phyloP scores from a whole-genome alignment of 2,888 invertebrate species.

The Ctenicera cuprea region DNA sequence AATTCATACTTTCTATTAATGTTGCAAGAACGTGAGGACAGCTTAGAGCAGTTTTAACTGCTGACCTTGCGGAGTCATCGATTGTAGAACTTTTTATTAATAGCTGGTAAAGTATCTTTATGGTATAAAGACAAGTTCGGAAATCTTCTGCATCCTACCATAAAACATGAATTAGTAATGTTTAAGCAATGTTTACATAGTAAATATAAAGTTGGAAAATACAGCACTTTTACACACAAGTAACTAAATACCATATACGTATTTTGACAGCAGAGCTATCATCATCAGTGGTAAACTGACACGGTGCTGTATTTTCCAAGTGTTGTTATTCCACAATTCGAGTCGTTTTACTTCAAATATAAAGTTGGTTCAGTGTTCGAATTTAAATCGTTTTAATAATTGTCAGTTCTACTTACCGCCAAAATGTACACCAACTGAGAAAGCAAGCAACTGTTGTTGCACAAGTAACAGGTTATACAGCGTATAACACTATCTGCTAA shows the following conservation, averaged over 20 bases:
- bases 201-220: not conserved
- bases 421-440: not conserved
- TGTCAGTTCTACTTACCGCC: no score
- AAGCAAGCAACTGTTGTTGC: not conserved
- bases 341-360: no score
- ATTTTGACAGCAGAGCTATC: no score
- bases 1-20: not conserved
- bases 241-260: no score
- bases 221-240: no score
- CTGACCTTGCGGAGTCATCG: not conserved
- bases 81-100: not conserved
- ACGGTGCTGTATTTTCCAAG: no score
- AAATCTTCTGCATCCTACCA: not conserved
- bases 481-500: no score
- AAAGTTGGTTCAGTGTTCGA: no score
- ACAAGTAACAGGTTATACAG: not conserved
- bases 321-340: no score
- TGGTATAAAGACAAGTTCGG: not conserved
- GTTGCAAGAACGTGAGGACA: not conserved
- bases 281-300: no score
- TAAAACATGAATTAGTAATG: conserved; percentile 90
- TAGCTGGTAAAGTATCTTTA: not conserved
- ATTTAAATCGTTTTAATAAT: no score
- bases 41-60: not conserved
- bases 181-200: no score